Percentiles rank a stretch among this genome's conserved stretches.
Conservation (phyloP, 2,797 vertebrate genomes). For the Coranthus polyacanthus region DNA sequence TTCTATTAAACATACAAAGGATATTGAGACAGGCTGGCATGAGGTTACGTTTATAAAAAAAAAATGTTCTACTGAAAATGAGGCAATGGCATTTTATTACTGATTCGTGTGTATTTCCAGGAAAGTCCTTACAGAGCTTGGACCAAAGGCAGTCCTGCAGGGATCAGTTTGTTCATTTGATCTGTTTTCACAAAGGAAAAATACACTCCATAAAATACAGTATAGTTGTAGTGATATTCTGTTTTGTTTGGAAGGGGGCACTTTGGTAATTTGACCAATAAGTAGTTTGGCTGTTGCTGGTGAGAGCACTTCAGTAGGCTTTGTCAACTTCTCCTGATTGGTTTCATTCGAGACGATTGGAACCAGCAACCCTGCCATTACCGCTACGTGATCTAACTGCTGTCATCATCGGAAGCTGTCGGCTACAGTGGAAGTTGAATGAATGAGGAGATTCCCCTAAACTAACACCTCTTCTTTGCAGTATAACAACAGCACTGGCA, state of each 20-base stretch:
- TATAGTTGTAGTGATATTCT: too few species aligned
- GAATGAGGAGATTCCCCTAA: constrained; percentile 51
- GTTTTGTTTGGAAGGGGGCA: too few species aligned
- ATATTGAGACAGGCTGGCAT: constrained; percentile 18
- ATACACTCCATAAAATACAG: too few species aligned
- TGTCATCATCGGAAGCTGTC: constrained; percentile 53
- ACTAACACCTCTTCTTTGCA: constrained; percentile 59
- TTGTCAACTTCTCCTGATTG: background rate
- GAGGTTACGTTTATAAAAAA: constrained; percentile 9
- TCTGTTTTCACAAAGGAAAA: background rate
- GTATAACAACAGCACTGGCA: constrained; percentile 52
- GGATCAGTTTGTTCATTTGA: background rate
- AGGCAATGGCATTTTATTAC: constrained; percentile 20
- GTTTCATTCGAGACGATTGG: constrained; percentile 2
- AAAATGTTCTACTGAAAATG: background rate
- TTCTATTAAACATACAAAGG: constrained; percentile 23
- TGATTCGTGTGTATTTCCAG: background rate
- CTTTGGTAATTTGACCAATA: background rate
- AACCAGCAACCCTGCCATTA: background rate
- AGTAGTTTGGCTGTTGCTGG: background rate
- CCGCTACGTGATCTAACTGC: constrained; percentile 21
- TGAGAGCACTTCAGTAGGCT: background rate
- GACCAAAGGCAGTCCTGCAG: background rate
- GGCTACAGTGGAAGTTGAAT: constrained; percentile 45
- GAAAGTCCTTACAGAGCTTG: background rate